Percentiles rank a stretch among this genome's conserved stretches.
Evolutionary conservation across 64 coral and sea anemone genomes (phyloP).

Genomic region (Astreopora myriophthalma): DNA sequence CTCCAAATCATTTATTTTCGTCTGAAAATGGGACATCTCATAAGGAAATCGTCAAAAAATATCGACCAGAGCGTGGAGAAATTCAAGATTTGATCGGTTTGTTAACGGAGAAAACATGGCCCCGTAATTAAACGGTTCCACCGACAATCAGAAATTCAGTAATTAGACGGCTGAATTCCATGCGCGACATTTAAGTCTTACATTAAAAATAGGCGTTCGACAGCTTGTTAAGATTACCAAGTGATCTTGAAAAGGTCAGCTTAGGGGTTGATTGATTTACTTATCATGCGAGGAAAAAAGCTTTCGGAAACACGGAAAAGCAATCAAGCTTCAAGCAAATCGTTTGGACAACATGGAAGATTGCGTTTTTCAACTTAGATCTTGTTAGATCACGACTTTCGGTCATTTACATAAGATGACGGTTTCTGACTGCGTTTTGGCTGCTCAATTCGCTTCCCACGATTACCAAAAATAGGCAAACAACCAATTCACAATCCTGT

Average conservation of each 20-base stretch:
- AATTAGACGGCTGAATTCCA: slow-evolving; percentile 7
- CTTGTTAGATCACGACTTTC: not conserved
- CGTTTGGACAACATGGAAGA: not conserved
- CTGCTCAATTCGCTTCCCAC: not conserved
- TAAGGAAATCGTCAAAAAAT: not conserved
- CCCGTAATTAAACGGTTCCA: not conserved
- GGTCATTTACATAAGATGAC: not conserved
- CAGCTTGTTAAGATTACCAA: slow-evolving; percentile 40
- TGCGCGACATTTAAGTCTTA: slow-evolving; percentile 2
- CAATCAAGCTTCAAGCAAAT: not conserved
- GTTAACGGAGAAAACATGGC: not conserved
- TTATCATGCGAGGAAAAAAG: not conserved
- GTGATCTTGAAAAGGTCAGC: slow-evolving; percentile 40
- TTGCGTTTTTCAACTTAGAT: not conserved
- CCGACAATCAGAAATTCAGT: slow-evolving; percentile 21
- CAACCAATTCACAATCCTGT: too few relatives aligned
- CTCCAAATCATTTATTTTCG: not conserved
- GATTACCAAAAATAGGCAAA: too few relatives aligned
- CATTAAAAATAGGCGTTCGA: not conserved
- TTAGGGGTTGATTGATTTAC: slow-evolving; percentile 31
- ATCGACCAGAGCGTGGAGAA: not conserved
- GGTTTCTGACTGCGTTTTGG: not conserved
- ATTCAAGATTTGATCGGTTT: not conserved
- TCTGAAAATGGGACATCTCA: not conserved
- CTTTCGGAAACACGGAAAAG: slow-evolving; percentile 13